Percentiles rank a stretch among this genome's conserved stretches.
Evolutionary conservation across 2,888 invertebrate species (phyloP).

Genomic region (Noctua comes): DNA sequence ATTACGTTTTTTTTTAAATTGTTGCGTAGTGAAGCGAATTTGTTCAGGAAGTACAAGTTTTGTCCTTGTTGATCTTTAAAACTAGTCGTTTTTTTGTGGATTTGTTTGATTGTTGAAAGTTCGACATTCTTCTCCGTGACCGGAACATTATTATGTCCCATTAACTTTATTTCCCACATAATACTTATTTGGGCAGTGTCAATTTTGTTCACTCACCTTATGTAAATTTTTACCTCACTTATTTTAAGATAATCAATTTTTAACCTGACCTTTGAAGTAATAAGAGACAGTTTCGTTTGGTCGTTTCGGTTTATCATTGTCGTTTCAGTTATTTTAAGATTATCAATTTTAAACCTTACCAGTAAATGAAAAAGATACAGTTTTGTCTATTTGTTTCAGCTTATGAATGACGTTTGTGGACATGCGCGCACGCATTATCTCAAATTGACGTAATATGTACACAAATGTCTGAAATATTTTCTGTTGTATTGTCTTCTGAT

Average conservation of each 20-base stretch:
- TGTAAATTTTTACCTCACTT: constrained; percentile 1
- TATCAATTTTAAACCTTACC: not conserved
- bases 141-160: constrained; percentile 43
- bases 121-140: constrained; percentile 2
- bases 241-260: not conserved
- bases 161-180: constrained; percentile 21
- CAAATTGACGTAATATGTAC: constrained; percentile 51
- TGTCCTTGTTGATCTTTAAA: not conserved
- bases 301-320: not conserved
- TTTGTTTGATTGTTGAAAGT: not conserved
- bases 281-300: constrained; percentile 7
- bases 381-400: not conserved
- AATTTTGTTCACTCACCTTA: constrained; percentile 8
- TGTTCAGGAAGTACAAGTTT: constrained; percentile 47
- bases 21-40: not conserved
- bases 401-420: constrained; percentile 34
- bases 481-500: constrained; percentile 21
- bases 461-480: constrained; percentile 25
- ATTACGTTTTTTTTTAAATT: constrained; percentile 35
- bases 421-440: constrained; percentile 30
- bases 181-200: constrained; percentile 41
- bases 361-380: not conserved
- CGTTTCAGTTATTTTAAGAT: not conserved
- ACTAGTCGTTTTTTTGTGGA: constrained; percentile 7
- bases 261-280: rapidly evolving